These are phyloP conservation scores for Megaustenia siamemsis DNA, from an alignment of 2,888 invertebrate species.

Conservation along the genomic window DNA sequence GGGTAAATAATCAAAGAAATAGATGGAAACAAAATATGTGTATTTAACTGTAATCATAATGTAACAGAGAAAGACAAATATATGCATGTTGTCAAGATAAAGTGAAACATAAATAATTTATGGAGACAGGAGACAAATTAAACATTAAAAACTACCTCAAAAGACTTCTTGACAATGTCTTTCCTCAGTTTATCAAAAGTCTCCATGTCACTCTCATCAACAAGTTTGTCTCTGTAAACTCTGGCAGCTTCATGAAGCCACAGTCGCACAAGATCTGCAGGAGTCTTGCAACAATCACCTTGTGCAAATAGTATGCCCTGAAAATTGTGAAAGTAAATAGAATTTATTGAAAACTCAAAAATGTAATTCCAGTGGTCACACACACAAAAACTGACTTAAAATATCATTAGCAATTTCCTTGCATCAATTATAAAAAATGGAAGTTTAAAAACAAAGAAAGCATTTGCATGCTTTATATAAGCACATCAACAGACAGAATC, in stretches of 20 bases:
- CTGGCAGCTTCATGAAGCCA: constrained; percentile 96
- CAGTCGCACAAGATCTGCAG: constrained; percentile 90
- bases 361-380: not conserved
- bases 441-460: not conserved
- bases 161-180: constrained; percentile 94
- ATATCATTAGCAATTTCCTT: too few species aligned
- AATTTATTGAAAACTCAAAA: not conserved
- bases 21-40: not conserved
- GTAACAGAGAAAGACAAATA: not conserved
- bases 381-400: too few species aligned
- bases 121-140: too few species aligned
- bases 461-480: not conserved
- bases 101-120: not conserved
- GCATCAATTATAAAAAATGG: too few species aligned
- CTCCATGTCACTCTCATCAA: constrained; percentile 94
- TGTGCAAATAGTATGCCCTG: constrained; percentile 94
- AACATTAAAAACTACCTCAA: constrained; percentile 83
- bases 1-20: too few species aligned
- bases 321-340: constrained; percentile 58
- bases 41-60: not conserved
- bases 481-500: too few species aligned
- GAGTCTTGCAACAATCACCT: constrained; percentile 89
- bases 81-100: not conserved
- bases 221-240: constrained; percentile 95
- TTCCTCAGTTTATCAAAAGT: constrained; percentile 92